Percentiles rank a stretch among this genome's conserved stretches.
Evolutionary conservation across 2,113 vertebrate genomes (phyloP).

Genomic region (rat (Rattus norvegicus)): GRCr8 NC_086023.1:148347001-148347500

Average conservation of each 20-base stretch:
- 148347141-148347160: neutral
- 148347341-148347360: neutral
- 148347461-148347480: neutral
- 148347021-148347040: neutral
- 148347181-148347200: neutral
- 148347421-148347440: constrained; percentile 51
- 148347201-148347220: neutral
- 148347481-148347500: neutral
- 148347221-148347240: constrained; percentile 37
- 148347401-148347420: constrained; percentile 33
- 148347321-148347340: constrained; percentile 65
- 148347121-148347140: constrained; percentile 40
- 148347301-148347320: neutral
- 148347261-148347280: neutral
- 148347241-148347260: neutral
- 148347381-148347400: constrained; percentile 43
- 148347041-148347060: neutral
- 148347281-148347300: neutral
- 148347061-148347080: neutral
- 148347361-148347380: neutral
- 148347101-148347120: neutral
- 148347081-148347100: neutral
- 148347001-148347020: neutral
- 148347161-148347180: neutral
- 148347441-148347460: neutral